A percentile compares a stretch with the other conserved stretches of the same genome.
These are phyloP conservation scores for Spinibarbus caldwelli DNA, from an alignment of 2,797 vertebrate genomes.

Conservation along the genomic window DNA sequence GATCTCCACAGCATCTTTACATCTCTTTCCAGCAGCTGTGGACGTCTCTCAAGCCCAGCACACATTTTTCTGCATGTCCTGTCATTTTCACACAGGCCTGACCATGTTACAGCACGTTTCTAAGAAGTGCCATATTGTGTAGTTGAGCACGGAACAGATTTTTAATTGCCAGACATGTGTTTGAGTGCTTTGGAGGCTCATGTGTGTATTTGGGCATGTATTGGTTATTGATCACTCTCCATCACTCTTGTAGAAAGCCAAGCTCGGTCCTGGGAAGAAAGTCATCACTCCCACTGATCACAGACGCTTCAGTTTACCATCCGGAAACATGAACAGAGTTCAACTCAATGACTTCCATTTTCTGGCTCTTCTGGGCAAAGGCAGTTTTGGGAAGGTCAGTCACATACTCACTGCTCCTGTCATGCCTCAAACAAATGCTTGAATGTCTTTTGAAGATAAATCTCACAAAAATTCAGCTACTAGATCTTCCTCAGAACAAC, in stretches of 20 bases:
- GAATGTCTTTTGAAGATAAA: neutral
- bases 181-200: neutral
- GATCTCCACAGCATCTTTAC: neutral
- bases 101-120: neutral
- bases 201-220: conserved; percentile 36
- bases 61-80: neutral
- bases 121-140: neutral
- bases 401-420: neutral
- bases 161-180: no score
- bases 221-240: neutral
- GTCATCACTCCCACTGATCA: conserved; percentile 90
- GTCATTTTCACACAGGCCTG: conserved; percentile 6
- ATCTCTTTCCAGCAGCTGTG: conserved; percentile 6
- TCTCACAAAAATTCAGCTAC: no score
- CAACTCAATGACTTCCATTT: conserved; percentile 95
- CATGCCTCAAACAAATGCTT: neutral
- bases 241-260: conserved; percentile 88
- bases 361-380: conserved; percentile 95
- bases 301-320: conserved; percentile 84
- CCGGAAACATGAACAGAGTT: conserved; percentile 90
- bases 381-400: conserved; percentile 97
- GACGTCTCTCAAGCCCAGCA: neutral
- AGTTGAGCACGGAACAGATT: conserved; percentile 17
- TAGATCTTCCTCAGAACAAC: neutral
- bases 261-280: conserved; percentile 93